Base-by-base conservation (phyloP, 2,113 vertebrate genomes). In the Acrocephalus arundinaceus region DNA sequence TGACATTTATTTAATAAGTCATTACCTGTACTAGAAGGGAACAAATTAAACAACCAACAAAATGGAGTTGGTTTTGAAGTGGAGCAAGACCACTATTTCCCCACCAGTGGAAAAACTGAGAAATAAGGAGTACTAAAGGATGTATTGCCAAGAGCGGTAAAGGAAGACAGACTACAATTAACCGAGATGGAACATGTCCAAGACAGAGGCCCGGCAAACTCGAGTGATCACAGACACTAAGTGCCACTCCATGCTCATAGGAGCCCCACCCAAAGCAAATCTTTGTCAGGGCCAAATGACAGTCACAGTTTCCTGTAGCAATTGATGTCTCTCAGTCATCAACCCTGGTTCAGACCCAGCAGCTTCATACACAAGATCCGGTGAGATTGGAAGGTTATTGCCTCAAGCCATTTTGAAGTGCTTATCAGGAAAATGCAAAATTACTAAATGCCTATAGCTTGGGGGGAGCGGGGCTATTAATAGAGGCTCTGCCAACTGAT, bases 401-500 rank as follows among this genome's bases (percentile, higher is more conserved):
- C 74, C n/a, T 74, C 49, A 35, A 87, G 79, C 28, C 51, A 23
- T 91, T 91, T 66, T 68, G 24, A 83, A 91, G 63, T 12, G 51
- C 78, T 87, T 91, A 70, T 94, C 81, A 71, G 78, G 71, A 91
- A 95, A 94, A 94, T 71, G 46, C 72, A 93, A 91, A 85, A 93
- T 87, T 67, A 95, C 89, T 94, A 89, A 91, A 94, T 63, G 75
- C 17, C 30, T 59, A 25, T 45, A 71, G 78, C 94, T 7, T 59
- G 55, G 11, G 55, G 87, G 21, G 18, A 88, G 25, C 0, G 0
- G n/a, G 30, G 10, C 43, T 96, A 80, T 94, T 96, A 91, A 95
- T 73, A 95, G 94, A 87, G 37, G 59, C 13, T 46, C 81, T 87
- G 87, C 54, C 89, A 85, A 58, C 78, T 59, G 85, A 25, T 90